Conservation (phyloP, 2,888 invertebrate genomes). For the Elaeidobius kamerunicus region DNA sequence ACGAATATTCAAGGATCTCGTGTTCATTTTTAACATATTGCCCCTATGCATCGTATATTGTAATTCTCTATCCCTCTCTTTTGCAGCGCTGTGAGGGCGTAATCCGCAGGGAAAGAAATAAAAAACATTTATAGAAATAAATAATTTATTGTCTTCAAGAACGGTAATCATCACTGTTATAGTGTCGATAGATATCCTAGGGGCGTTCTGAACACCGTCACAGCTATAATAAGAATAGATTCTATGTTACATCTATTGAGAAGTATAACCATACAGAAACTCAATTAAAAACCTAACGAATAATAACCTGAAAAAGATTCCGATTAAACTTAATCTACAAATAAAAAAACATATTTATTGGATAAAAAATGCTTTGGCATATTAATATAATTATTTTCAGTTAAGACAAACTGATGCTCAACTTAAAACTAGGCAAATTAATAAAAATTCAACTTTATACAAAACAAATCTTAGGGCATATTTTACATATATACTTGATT, state of each 20-base stretch:
- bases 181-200: conserved; percentile 34
- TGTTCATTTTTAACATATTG: background rate
- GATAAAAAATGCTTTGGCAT: conserved; percentile 48
- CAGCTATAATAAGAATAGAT: conserved; percentile 41
- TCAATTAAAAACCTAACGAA: conserved; percentile 18
- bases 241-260: conserved; percentile 38
- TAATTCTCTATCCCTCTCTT: background rate
- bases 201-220: conserved; percentile 45
- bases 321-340: conserved; percentile 20
- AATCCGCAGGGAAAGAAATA: too few species aligned
- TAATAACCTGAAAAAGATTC: conserved; percentile 23
- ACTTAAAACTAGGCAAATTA: conserved; percentile 40
- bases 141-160: conserved; percentile 53
- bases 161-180: conserved; percentile 43
- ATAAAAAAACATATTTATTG: conserved; percentile 26
- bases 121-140: too few species aligned
- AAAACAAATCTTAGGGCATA: conserved; percentile 40
- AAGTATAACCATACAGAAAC: conserved; percentile 26
- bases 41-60: background rate
- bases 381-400: conserved; percentile 41
- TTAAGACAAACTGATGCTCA: conserved; percentile 42
- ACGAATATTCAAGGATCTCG: conserved; percentile 4
- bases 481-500: conserved; percentile 36
- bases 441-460: conserved; percentile 40
- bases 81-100: too few species aligned